Conservation (phyloP, 2,797 vertebrate genomes). For the Urocyon cinereoargenteus region DNA sequence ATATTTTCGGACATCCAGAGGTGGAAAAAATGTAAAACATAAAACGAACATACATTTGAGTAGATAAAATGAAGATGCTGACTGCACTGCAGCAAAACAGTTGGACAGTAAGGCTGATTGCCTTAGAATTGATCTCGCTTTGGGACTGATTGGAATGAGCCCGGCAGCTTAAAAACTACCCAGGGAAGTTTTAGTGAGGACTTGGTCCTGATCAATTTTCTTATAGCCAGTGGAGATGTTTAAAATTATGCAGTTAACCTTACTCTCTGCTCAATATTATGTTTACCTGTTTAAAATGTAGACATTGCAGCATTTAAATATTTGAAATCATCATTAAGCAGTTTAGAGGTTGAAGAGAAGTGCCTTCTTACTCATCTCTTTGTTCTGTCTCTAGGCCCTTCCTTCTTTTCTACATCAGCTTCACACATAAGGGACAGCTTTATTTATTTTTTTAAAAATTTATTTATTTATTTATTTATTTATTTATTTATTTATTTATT, state of each 20-base stretch:
- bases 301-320: conserved; percentile 8
- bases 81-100: background rate
- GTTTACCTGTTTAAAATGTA: conserved; percentile 45
- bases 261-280: conserved; percentile 1
- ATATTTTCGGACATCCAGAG: background rate
- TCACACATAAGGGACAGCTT: background rate
- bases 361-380: background rate
- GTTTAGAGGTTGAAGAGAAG: background rate
- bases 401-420: background rate
- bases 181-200: background rate
- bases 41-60: background rate
- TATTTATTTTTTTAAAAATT: background rate
- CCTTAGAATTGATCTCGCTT: background rate
- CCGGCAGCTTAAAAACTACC: background rate
- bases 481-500: no score
- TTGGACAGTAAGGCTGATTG: background rate
- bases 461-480: no score
- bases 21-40: background rate
- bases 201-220: conserved; percentile 37
- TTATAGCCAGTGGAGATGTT: background rate
- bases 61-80: conserved; percentile 1
- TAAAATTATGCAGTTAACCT: conserved; percentile 38
- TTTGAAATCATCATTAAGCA: conserved; percentile 21
- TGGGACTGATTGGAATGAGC: background rate
- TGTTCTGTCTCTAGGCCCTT: background rate